Conservation (phyloP, 2,888 invertebrate genomes). For the Lepidochrysops patricia region DNA sequence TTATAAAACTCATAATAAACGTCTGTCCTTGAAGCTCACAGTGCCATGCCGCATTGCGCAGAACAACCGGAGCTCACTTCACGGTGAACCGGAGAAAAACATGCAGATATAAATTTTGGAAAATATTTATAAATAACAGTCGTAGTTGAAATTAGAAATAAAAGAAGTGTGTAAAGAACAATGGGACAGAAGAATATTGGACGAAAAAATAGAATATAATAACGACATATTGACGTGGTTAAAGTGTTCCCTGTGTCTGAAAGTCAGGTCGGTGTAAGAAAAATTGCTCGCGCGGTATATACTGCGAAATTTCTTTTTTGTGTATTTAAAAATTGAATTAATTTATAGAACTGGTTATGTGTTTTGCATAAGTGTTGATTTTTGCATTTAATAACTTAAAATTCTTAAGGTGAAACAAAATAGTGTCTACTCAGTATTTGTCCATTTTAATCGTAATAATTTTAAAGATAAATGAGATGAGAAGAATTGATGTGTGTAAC, state of each 20-base stretch:
- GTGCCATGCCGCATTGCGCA: slow-evolving; percentile 49
- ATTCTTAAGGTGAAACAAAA: background rate
- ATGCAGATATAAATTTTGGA: slow-evolving; percentile 22
- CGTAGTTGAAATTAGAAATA: background rate
- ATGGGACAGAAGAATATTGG: background rate
- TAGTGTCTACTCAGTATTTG: background rate
- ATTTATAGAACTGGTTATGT: too few species aligned
- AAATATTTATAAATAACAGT: slow-evolving; percentile 16
- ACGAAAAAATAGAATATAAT: background rate
- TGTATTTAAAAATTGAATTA: too few species aligned
- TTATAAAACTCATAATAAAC: slow-evolving; percentile 2
- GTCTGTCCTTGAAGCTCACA: slow-evolving; percentile 6
- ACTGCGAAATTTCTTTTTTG: too few species aligned
- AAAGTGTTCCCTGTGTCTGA: too few species aligned
- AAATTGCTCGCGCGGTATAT: too few species aligned
- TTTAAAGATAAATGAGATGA: background rate
- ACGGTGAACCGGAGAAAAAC: slow-evolving; percentile 28
- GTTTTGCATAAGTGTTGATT: too few species aligned
- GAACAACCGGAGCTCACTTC: slow-evolving; percentile 34
- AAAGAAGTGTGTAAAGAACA: background rate
- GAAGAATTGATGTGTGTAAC: too few species aligned
- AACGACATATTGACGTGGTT: background rate
- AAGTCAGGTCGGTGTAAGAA: too few species aligned
- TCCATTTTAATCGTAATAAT: background rate
- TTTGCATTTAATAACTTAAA: too few species aligned